These are phyloP conservation scores for Lasioglossum lativentre DNA, from an alignment of 2,888 invertebrate genomes.

Conservation along the genomic window DNA sequence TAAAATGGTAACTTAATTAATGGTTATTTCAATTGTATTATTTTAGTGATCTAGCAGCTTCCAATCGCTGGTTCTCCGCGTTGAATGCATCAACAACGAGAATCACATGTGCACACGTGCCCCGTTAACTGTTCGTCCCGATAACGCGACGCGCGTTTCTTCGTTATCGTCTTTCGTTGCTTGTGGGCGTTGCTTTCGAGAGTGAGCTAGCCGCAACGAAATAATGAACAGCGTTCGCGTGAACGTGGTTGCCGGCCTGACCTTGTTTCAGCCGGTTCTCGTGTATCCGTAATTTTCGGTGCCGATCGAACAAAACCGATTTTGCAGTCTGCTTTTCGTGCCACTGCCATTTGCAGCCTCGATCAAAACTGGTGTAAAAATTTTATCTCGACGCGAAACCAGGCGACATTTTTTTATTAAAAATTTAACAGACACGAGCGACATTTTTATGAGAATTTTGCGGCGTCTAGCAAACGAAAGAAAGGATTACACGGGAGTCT, in stretches of 20 bases:
- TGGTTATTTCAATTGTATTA: too few relatives aligned
- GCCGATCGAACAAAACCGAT: conserved; percentile 1
- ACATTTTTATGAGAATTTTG: too few relatives aligned
- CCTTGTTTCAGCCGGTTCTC: neutral
- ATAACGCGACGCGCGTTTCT: conserved; percentile 18
- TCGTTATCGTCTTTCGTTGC: conserved; percentile 8
- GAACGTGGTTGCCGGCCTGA: conserved; percentile 10
- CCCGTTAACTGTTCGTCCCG: conserved; percentile 27
- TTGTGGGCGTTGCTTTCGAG: conserved; percentile 6
- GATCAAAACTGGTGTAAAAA: neutral
- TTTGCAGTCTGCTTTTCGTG: neutral
- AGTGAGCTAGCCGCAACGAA: neutral
- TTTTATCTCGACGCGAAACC: neutral
- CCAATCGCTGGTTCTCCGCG: conserved; percentile 24
- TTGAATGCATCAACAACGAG: conserved; percentile 46
- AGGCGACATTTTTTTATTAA: neutral
- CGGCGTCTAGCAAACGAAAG: too few relatives aligned
- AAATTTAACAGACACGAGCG: too few relatives aligned
- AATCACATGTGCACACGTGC: conserved; percentile 45
- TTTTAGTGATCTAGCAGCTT: neutral
- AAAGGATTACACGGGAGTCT: too few relatives aligned
- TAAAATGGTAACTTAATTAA: too few relatives aligned
- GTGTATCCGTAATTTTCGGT: neutral
- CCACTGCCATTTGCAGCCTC: neutral
- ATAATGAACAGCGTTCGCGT: conserved; percentile 3